These are phyloP conservation scores for Haliclystus octoradiatus DNA, from an alignment of 30 jellyfish, hydroid and myxozoan genomes.

Conservation along the genomic window DNA sequence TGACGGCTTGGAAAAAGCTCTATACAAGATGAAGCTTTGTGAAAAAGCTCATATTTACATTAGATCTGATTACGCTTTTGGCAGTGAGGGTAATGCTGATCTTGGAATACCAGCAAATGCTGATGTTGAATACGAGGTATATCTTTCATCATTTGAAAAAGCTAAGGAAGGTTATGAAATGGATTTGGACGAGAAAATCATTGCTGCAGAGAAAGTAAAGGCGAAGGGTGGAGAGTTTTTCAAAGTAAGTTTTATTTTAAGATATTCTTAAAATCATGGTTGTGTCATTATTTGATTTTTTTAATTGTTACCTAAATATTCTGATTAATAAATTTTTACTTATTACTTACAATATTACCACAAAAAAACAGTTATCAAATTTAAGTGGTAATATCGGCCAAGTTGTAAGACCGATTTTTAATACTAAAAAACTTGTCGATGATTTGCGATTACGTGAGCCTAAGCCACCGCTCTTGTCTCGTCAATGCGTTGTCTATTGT, in stretches of 20 bases:
- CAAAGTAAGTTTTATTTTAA: not conserved
- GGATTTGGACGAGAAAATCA: conserved; percentile 67
- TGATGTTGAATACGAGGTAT: conserved; percentile 55
- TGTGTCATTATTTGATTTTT: not conserved
- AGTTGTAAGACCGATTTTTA: too few relatives aligned
- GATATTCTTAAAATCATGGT: not conserved
- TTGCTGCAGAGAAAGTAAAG: conserved; percentile 38
- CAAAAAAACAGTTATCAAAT: too few relatives aligned
- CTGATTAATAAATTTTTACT: too few relatives aligned
- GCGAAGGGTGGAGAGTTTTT: conserved; percentile 9
- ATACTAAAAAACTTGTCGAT: too few relatives aligned
- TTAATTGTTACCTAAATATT: too few relatives aligned
- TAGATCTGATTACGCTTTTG: conserved; percentile 50
- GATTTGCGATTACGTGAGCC: too few relatives aligned
- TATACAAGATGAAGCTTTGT: conserved; percentile 65
- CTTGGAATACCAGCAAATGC: conserved; percentile 74
- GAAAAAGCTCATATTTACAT: conserved; percentile 47
- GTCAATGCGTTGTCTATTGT: too few relatives aligned
- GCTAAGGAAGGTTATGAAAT: conserved; percentile 71
- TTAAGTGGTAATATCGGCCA: too few relatives aligned
- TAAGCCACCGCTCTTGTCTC: too few relatives aligned
- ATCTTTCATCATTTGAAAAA: conserved; percentile 54
- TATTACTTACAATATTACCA: too few relatives aligned
- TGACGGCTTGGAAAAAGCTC: conserved; percentile 69
- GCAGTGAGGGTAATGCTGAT: conserved; percentile 49